Conservation (phyloP, 2,113 vertebrate genomes). For the Coptodon bakossiorum region DNA sequence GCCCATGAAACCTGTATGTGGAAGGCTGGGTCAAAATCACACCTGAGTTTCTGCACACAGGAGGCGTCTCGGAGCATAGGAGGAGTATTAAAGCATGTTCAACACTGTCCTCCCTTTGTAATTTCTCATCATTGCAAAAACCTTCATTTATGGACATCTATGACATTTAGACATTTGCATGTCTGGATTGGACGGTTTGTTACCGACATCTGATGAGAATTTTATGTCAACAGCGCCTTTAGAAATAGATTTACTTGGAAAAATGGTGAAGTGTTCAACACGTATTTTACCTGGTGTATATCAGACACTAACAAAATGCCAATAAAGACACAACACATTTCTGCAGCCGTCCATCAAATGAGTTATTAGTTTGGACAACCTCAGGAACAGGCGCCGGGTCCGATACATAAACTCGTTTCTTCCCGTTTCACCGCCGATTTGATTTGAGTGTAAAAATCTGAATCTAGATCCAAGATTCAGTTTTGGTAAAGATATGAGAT, state of each 20-base stretch:
- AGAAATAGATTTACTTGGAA: not conserved
- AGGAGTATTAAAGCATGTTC: not conserved
- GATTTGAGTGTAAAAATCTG: not conserved
- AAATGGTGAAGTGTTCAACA: not conserved
- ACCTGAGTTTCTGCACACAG: not conserved
- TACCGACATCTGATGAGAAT: not conserved
- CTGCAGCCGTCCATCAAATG: not conserved
- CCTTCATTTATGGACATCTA: rapidly evolving
- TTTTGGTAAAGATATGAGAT: not conserved
- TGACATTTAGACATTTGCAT: not conserved
- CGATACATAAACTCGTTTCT: not conserved
- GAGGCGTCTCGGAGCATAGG: not conserved
- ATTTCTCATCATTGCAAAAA: not conserved
- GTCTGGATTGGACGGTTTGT: not conserved
- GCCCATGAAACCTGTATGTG: not conserved
- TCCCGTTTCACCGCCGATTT: not conserved
- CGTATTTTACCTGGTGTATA: rapidly evolving
- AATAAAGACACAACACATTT: not conserved
- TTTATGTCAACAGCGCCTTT: not conserved
- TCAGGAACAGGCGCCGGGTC: rapidly evolving
- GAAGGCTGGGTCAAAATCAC: not conserved
- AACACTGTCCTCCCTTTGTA: not conserved
- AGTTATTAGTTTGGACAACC: not conserved
- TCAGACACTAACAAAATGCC: not conserved
- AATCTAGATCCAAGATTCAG: rapidly evolving